Conservation (phyloP, 2,888 invertebrate species). For the Augochlorella aurata region DNA sequence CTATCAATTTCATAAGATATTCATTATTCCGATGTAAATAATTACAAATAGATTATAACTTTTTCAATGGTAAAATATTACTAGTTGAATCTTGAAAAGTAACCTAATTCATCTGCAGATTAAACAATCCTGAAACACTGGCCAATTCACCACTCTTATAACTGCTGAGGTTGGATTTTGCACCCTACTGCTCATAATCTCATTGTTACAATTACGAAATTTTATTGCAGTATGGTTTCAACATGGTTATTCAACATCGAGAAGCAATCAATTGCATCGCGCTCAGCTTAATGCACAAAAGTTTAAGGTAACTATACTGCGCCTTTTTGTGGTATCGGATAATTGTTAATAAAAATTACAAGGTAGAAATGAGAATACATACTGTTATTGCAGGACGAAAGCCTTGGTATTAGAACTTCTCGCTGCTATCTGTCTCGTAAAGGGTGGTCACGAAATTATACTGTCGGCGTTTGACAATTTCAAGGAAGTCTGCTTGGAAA, state of each 20-base stretch:
- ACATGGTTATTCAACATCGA: constrained; percentile 98
- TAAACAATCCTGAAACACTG: no score
- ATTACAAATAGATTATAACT: no score
- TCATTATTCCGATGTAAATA: no score
- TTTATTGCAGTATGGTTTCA: constrained; percentile 94
- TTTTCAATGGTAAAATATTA: no score
- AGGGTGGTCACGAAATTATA: constrained; percentile 99
- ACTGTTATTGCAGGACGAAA: constrained; percentile 89
- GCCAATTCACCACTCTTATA: no score
- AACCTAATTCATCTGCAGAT: no score
- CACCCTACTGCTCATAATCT: background rate
- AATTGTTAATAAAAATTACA: background rate
- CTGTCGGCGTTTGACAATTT: constrained; percentile 98
- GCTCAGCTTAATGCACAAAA: constrained; percentile 97
- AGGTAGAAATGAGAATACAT: background rate
- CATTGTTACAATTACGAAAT: background rate
- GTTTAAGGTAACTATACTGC: constrained; percentile 86
- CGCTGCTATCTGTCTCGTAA: constrained; percentile 98
- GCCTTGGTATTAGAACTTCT: constrained; percentile 97
- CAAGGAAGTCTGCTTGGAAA: constrained; percentile 95
- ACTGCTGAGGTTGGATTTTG: background rate
- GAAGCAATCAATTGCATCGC: constrained; percentile 99
- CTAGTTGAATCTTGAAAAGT: no score
- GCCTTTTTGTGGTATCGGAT: background rate
- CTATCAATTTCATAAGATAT: no score